Base-by-base conservation (phyloP, 2,113 vertebrate species). In the Hippolais icterina region DNA sequence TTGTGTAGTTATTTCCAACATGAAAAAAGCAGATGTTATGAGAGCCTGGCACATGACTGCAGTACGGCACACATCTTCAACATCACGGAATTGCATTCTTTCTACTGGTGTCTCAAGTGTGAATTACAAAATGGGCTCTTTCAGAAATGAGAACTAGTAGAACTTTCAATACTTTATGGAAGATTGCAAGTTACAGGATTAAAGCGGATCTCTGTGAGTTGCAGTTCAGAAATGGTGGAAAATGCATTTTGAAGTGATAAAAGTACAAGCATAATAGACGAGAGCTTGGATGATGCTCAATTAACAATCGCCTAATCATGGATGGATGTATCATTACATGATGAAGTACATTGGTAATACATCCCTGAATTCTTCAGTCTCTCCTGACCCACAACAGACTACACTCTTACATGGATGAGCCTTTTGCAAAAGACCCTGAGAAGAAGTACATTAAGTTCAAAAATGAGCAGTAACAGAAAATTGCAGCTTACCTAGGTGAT, bases 401-500 rank as follows among this genome's bases (percentile, higher is more conserved):
- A n/a, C 17, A 88, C 85, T 63, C 80, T 87, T 83, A 95, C 70
- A 96, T 90, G 94, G 94, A 95, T 10, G 79, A 94, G 89, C 64
- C 96, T 82, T 89, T 93, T 65, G 76, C 71, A 87, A 95, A 95
- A 95, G 85, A 56, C 91, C 91, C 75, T 5, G 49, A 92, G 90
- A 70, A 65, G 83, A 57, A 84, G 63, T 86, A 94, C 80, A 92
- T 78, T 82, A 83, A 92, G 28, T 81, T 76, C 64, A 90, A 91
- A 92, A 91, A 81, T 93, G 88, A 94, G 79, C 92, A 93, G 79
- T 85, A 93, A 96, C 66, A 85, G 42, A 94, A 95, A 96, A 95
- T 95, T 93, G 63, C 69, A 91, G 94, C 95, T 97, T 96, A 97
- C 93, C 91, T 92, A 96, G 86, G 80, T 89, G 96, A 91, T 23